Evolutionary conservation across 2,797 vertebrate genomes (phyloP).

Genomic region (Rhincodon typus): DNA sequence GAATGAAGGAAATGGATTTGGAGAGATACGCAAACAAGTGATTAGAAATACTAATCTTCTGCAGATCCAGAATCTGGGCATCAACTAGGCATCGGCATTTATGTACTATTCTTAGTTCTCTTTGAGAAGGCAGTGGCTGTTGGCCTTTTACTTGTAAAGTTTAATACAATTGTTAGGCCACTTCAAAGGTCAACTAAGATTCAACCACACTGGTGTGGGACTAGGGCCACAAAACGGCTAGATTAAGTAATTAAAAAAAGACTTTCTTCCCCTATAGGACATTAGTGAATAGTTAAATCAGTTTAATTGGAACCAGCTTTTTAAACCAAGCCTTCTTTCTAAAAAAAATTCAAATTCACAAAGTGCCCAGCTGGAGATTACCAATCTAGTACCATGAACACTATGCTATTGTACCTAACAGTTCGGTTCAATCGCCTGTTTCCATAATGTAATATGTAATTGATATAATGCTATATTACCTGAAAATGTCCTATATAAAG

Average conservation of each 20-base stretch:
- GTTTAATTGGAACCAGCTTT: background rate
- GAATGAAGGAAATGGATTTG: background rate
- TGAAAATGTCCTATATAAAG: background rate
- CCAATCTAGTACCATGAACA: background rate
- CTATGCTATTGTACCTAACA: background rate
- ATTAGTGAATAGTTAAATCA: background rate
- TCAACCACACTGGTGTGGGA: background rate
- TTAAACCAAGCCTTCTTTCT: background rate
- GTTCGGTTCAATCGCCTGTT: background rate
- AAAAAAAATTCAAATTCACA: background rate
- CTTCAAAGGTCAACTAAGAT: background rate
- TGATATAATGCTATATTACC: background rate
- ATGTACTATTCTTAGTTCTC: background rate
- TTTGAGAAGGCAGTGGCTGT: background rate
- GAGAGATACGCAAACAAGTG: background rate
- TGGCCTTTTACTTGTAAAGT: background rate
- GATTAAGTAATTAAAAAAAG: background rate
- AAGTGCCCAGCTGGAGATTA: background rate
- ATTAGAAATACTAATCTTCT: background rate
- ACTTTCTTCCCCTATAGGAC: background rate
- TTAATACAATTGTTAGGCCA: background rate
- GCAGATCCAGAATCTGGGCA: background rate
- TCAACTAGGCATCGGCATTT: background rate
- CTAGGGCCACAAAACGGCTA: background rate
- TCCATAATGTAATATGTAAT: background rate